Base-by-base conservation (phyloP, 2,888 invertebrate genomes). In the Mamestra brassicae region DNA sequence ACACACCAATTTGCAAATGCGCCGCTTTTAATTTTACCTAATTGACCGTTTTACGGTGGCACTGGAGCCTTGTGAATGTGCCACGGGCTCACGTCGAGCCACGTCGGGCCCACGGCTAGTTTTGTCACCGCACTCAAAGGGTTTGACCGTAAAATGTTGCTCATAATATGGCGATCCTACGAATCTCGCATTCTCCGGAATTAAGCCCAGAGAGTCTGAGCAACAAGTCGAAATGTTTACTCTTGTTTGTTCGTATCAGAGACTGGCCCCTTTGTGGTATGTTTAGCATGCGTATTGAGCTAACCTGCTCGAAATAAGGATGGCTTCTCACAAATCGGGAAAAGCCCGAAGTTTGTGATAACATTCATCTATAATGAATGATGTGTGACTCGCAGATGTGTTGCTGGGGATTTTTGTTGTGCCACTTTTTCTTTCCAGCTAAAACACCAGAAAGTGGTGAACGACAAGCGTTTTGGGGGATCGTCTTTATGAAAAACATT, bases 1-100 rank as follows among this genome's bases (percentile, higher is more conserved):
- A 89, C 83, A 88, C 81, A 83, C 87, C 90, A 89, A 90, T 92
- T 90, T 89, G 83, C 85, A 89, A 91, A 92, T 89, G 88, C 81
- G 76, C 81, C 80, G 83, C 83, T 86, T 89, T 89, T 85, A 85
- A 89, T 88, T 89, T 87, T 71, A 84, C 80, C 74, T 86, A 87
- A 88, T 89, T 88, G 87, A 87, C 81, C 80, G 79, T 76, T 85
- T 85, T 83, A 84, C 71, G 80, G 61, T 45, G 50, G 54, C 74
- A 71, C 72, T 74, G 78, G 60, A 71, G 78, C 74, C 74, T 76
- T 42, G 66, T 78, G 77, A 85, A 83, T 78, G 82, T 72, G 62
- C 78, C 42, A 42, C 45, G 60, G 38, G 38, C 38, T 38, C n/a
- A 63, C 57, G 34, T 54, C 52, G 54, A 57, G 67, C 54, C 57